phyloP scores from a whole-genome alignment of 2,888 invertebrate genomes.

The Phaedon cochleariae region DNA sequence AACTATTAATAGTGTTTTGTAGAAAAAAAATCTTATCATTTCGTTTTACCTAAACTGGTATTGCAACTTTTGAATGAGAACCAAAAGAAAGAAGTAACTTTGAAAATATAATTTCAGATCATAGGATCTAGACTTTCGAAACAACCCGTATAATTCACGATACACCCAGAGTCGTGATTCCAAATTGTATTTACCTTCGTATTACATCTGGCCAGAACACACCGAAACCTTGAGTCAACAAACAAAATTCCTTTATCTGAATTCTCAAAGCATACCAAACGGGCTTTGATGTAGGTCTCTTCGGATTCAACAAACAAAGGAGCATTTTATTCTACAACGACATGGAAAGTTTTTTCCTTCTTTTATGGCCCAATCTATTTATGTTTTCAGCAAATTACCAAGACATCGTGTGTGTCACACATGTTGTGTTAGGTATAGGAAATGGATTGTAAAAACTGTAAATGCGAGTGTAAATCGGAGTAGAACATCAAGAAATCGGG shows the following conservation, averaged over 20 bases:
- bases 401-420: background rate
- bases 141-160: background rate
- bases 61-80: too few relatives aligned
- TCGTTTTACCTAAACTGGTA: too few relatives aligned
- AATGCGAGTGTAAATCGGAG: background rate
- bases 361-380: background rate
- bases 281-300: slow-evolving; percentile 1
- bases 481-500: background rate
- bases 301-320: background rate
- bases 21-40: too few relatives aligned
- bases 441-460: background rate
- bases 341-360: background rate
- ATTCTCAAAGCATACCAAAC: background rate
- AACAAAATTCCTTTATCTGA: background rate
- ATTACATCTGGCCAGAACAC: slow-evolving; percentile 1
- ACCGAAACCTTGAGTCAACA: background rate
- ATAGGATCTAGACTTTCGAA: background rate
- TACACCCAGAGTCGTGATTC: background rate
- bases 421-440: background rate
- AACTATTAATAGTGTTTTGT: too few relatives aligned
- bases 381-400: background rate
- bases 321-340: background rate
- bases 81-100: too few relatives aligned
- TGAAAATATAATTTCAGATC: too few relatives aligned
- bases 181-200: background rate